phyloP scores from a whole-genome alignment of 2,797 vertebrate species.

The Aplochiton taeniatus region DNA sequence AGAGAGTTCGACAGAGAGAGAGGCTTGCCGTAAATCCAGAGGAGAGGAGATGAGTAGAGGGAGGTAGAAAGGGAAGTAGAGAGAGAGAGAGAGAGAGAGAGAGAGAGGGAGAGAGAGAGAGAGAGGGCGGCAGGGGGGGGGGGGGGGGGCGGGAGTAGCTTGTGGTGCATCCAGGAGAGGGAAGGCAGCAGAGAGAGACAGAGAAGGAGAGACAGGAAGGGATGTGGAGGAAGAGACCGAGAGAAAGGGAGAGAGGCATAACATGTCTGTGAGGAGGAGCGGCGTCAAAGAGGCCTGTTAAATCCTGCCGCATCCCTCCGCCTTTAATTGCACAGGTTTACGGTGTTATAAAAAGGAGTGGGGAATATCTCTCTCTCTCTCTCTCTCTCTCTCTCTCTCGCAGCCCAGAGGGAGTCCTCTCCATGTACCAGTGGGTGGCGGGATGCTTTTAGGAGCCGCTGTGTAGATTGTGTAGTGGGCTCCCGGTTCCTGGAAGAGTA shows the following conservation, averaged over 20 bases:
- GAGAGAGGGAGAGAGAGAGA: too few relatives aligned
- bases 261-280: background rate
- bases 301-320: slow-evolving; percentile 44
- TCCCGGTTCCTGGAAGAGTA: slow-evolving; percentile 71
- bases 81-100: background rate
- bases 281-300: background rate
- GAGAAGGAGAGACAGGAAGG: background rate
- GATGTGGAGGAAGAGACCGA: background rate
- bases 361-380: slow-evolving; percentile 7
- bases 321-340: slow-evolving; percentile 58
- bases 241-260: background rate
- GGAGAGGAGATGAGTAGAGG: background rate
- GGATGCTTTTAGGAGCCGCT: slow-evolving; percentile 72
- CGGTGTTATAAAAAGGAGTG: slow-evolving; percentile 43
- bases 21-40: slow-evolving; percentile 34
- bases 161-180: slow-evolving; percentile 25
- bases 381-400: slow-evolving; percentile 34
- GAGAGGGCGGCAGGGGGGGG: too few relatives aligned
- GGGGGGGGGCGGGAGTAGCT: slow-evolving; percentile 18
- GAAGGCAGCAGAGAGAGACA: background rate
- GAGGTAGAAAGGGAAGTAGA: background rate
- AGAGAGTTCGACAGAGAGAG: slow-evolving; percentile 24
- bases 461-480: slow-evolving; percentile 55
- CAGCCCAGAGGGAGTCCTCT: slow-evolving; percentile 69
- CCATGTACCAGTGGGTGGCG: slow-evolving; percentile 51